A percentile compares a stretch with the other conserved stretches of the same genome.
phyloP scores from a whole-genome alignment of 2,113 vertebrate genomes.

The Desmodus rotundus region DNA sequence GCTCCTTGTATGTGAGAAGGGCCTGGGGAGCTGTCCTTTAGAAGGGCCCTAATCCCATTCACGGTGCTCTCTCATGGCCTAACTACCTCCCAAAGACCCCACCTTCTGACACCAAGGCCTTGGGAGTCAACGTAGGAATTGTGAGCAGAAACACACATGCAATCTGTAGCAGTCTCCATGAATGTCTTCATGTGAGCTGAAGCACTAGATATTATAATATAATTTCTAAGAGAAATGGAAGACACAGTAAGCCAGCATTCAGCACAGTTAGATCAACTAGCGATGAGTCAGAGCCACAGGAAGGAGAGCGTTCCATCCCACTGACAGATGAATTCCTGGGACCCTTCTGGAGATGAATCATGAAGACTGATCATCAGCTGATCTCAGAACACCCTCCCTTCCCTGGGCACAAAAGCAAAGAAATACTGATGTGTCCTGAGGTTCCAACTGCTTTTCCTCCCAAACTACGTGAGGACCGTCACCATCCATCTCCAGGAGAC shows the following conservation, averaged over 20 bases:
- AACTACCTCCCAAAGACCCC: not conserved
- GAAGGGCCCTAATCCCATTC: not conserved
- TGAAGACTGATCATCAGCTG: not conserved
- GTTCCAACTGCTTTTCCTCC: not conserved
- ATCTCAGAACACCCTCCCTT: not conserved
- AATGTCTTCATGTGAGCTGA: not conserved
- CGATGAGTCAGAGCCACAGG: accelerated
- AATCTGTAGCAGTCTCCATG: not conserved
- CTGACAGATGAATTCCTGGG: not conserved
- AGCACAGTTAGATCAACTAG: not conserved
- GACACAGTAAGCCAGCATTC: not conserved
- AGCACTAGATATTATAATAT: not conserved
- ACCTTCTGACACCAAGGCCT: not conserved
- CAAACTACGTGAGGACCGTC: not conserved
- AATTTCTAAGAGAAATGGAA: not conserved
- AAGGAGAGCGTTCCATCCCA: not conserved
- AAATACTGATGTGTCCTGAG: accelerated
- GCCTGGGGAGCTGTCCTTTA: not conserved
- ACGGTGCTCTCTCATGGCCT: not conserved
- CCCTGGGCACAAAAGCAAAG: not conserved
- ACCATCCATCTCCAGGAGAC: not conserved
- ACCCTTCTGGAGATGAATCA: not conserved
- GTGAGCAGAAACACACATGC: not conserved
- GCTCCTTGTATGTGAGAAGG: not conserved
- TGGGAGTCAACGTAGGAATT: not conserved